Evolutionary conservation across 2,888 invertebrate genomes (phyloP).

Genomic region (Glyphotaelius pellucidus): DNA sequence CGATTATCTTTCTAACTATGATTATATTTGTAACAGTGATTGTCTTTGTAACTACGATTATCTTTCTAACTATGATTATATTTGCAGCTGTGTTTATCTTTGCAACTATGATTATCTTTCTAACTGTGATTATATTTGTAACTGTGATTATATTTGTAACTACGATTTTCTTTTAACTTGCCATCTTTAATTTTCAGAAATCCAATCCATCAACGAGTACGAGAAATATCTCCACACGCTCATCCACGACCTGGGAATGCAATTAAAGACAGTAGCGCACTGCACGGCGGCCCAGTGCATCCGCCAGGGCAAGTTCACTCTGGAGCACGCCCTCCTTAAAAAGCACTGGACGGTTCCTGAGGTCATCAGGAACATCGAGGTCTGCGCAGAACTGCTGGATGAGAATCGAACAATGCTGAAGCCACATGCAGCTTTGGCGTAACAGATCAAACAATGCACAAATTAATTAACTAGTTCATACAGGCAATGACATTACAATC

Average conservation of each 20-base stretch:
- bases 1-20: not conserved
- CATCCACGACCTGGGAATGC: conserved; percentile 90
- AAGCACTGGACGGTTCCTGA: conserved; percentile 89
- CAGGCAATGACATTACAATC: too few species aligned
- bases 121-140: too few species aligned
- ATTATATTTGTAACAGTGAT: not conserved
- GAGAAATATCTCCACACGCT: conserved; percentile 86
- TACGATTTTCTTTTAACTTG: not conserved
- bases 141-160: too few species aligned
- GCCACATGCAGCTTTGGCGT: conserved; percentile 26
- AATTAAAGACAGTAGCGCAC: conserved; percentile 87
- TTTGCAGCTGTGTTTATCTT: too few species aligned
- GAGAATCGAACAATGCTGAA: conserved; percentile 11
- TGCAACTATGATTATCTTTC: too few species aligned
- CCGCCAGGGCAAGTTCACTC: conserved; percentile 88
- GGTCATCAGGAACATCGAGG: conserved; percentile 73
- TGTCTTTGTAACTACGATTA: not conserved
- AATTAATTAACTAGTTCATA: not conserved
- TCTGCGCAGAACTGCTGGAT: not conserved
- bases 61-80: not conserved
- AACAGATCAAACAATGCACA: not conserved
- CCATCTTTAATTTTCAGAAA: conserved; percentile 80
- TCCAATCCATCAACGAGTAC: conserved; percentile 92
- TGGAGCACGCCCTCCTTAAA: conserved; percentile 85
- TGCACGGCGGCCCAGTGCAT: conserved; percentile 89